A percentile compares a stretch with the other conserved stretches of the same genome.
phyloP scores from a whole-genome alignment of 2,113 vertebrate genomes.

The Haemorhous mexicanus region DNA sequence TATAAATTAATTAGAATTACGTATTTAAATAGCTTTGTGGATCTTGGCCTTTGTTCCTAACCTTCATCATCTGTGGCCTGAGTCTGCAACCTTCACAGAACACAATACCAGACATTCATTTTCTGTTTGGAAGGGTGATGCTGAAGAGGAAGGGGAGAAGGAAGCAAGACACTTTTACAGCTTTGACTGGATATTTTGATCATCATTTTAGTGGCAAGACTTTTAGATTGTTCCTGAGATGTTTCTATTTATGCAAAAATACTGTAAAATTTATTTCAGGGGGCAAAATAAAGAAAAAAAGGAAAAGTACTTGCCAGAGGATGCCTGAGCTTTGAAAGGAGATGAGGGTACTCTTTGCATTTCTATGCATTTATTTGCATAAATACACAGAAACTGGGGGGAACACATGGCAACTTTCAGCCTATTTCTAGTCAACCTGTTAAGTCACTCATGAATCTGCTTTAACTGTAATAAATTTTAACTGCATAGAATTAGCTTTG shows the following conservation, averaged over 20 bases:
- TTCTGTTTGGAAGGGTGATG: neutral
- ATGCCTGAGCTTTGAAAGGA: neutral
- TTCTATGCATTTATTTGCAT: conserved; percentile 2
- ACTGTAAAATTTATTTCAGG: neutral
- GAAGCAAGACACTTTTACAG: neutral
- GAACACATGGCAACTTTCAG: neutral
- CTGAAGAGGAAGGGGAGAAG: neutral
- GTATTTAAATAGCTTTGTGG: conserved; percentile 4
- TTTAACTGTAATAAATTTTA: neutral
- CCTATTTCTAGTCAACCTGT: neutral
- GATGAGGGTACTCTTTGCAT: neutral
- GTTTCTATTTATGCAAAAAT: neutral
- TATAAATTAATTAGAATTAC: conserved; percentile 39
- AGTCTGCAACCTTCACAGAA: neutral
- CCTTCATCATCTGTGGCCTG: neutral
- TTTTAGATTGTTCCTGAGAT: neutral
- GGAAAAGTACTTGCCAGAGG: neutral
- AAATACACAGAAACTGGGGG: neutral
- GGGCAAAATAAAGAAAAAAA: too few relatives aligned
- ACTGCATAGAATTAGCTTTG: neutral
- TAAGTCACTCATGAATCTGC: neutral
- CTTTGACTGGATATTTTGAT: neutral
- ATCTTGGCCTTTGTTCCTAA: conserved; percentile 38
- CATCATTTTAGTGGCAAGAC: neutral
- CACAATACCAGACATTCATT: neutral